phyloP scores from a whole-genome alignment of 1,140 invertebrate species.

The Steinernema feltiae region DNA sequence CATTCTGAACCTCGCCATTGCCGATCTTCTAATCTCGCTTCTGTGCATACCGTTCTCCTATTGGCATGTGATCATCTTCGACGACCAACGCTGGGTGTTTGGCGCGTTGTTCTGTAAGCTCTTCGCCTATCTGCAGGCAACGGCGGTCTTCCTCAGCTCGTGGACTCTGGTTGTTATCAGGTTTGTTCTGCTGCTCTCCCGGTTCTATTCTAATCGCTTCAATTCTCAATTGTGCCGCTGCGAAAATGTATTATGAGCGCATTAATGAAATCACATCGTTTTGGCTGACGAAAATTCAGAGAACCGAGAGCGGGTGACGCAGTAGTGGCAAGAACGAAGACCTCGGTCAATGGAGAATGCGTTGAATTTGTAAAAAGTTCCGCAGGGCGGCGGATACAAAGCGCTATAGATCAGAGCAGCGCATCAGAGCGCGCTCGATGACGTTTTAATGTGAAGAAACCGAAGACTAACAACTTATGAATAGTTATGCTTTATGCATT shows the following conservation, averaged over 20 bases:
- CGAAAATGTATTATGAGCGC: constrained; percentile 18
- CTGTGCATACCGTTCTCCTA: constrained; percentile 55
- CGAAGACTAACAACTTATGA: too few relatives aligned
- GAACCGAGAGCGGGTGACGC: not conserved
- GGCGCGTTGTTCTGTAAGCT: constrained; percentile 51
- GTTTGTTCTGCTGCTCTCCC: not conserved
- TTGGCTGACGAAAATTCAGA: not conserved
- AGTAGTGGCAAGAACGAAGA: too few relatives aligned
- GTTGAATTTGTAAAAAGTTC: not conserved
- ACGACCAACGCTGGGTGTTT: constrained; percentile 57
- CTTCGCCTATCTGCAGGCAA: constrained; percentile 54
- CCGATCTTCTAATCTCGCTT: constrained; percentile 48
- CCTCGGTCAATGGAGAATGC: too few relatives aligned
- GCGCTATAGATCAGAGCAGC: too few relatives aligned
- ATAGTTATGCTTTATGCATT: too few relatives aligned
- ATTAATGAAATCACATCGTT: constrained; percentile 7
- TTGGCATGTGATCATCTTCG: constrained; percentile 57
- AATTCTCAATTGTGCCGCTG: not conserved
- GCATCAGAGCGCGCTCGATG: too few relatives aligned
- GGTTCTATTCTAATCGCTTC: not conserved
- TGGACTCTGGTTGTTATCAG: constrained; percentile 56
- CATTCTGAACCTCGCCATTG: constrained; percentile 44
- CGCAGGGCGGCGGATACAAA: too few relatives aligned
- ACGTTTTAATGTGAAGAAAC: too few relatives aligned
- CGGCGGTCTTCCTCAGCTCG: constrained; percentile 53